phyloP scores from a whole-genome alignment of 2,797 vertebrate species.

The Neomorphus geoffroyi region DNA sequence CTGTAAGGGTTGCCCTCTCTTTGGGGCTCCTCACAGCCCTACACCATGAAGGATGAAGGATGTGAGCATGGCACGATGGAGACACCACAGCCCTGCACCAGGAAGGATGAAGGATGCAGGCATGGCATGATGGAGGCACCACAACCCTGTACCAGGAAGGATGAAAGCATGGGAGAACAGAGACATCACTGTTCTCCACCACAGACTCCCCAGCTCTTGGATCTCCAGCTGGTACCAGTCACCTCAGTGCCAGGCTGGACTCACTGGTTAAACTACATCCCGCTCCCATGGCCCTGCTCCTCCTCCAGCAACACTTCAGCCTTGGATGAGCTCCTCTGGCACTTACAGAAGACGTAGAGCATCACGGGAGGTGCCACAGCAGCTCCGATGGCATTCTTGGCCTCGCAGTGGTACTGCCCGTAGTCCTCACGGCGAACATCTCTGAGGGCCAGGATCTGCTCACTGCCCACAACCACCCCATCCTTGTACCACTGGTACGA shows the following conservation, averaged over 20 bases:
- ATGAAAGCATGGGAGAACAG: fast-evolving
- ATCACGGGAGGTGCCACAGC: neutral
- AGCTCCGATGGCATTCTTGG: conserved; percentile 35
- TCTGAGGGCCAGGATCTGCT: conserved; percentile 10
- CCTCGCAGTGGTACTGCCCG: conserved; percentile 69
- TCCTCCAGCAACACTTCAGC: fast-evolving
- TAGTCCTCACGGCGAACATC: conserved; percentile 22
- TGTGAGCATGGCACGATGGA: too few species aligned
- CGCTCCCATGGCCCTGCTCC: fast-evolving
- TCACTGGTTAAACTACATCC: neutral
- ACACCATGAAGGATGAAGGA: too few species aligned
- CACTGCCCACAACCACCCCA: neutral
- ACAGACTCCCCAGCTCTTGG: fast-evolving
- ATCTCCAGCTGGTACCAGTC: fast-evolving
- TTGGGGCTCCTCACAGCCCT: too few species aligned
- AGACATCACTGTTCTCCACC: neutral
- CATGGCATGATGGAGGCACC: too few species aligned
- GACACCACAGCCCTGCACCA: too few species aligned
- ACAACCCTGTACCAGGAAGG: too few species aligned
- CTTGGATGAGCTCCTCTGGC: fast-evolving
- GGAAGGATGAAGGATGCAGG: too few species aligned
- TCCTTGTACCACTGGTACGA: conserved; percentile 71
- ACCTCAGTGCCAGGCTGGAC: neutral
- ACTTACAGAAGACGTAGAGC: conserved; percentile 76
- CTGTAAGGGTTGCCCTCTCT: too few species aligned